Conservation (phyloP, 2,888 invertebrate species). For the Leucophora obtusa region DNA sequence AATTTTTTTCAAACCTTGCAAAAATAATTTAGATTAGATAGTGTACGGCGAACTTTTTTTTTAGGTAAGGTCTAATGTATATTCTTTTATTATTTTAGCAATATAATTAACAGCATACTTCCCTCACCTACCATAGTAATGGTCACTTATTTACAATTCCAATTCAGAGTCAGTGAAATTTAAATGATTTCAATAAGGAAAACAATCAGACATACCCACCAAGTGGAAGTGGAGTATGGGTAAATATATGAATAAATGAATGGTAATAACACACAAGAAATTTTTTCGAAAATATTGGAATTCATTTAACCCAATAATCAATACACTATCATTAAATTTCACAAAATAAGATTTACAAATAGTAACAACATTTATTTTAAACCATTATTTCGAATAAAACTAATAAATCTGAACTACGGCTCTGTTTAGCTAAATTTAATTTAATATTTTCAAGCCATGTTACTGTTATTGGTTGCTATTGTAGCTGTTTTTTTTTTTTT, state of each 20-base stretch:
- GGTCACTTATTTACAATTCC: constrained; percentile 43
- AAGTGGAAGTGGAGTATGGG: not conserved
- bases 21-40: no score
- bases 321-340: not conserved
- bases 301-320: constrained; percentile 41
- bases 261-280: not conserved
- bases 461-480: constrained; percentile 20
- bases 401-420: not conserved
- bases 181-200: not conserved
- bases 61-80: no score
- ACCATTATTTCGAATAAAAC: not conserved
- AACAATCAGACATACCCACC: constrained; percentile 10
- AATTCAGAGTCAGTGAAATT: constrained; percentile 35
- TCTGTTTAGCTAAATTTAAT: not conserved
- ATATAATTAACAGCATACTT: not conserved
- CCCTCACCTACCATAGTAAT: constrained; percentile 7
- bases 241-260: not conserved
- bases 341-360: not conserved
- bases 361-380: not conserved
- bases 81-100: no score
- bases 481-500: no score
- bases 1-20: no score
- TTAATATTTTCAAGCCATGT: not conserved
- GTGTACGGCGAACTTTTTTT: no score
- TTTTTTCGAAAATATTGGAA: constrained; percentile 30